Conservation (phyloP, 1,140 invertebrate genomes). For the Papilio polyxenes region DNA sequence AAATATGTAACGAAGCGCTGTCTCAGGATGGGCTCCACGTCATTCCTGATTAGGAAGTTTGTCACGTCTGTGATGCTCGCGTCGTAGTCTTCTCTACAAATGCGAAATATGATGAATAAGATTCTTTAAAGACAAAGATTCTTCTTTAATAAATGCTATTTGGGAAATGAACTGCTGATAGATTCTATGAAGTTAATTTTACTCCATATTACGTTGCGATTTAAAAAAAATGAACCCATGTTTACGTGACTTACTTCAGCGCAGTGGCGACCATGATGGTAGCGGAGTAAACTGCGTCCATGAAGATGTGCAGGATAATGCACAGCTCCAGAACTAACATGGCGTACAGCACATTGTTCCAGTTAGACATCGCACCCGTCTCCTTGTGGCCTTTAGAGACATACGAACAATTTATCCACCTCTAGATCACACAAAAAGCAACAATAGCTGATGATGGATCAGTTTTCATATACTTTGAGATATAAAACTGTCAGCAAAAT, state of each 20-base stretch:
- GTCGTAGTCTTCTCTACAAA: slow-evolving; percentile 62
- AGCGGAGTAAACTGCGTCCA: slow-evolving; percentile 69
- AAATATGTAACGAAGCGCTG: slow-evolving; percentile 65
- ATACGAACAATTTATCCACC: not conserved
- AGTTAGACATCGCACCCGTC: slow-evolving; percentile 46
- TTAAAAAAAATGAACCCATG: not conserved
- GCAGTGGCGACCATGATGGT: slow-evolving; percentile 70
- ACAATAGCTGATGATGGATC: too few species aligned
- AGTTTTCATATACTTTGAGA: not conserved
- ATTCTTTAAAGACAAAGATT: too few species aligned
- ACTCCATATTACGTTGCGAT: not conserved
- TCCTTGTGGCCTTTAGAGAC: slow-evolving; percentile 55
- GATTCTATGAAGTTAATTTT: too few species aligned
- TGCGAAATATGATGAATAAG: not conserved
- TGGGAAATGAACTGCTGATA: too few species aligned
- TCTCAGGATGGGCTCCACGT: slow-evolving; percentile 57
- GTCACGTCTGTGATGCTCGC: slow-evolving; percentile 58
- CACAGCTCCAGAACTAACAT: slow-evolving; percentile 64
- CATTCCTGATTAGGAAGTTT: slow-evolving; percentile 58
- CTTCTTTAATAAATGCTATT: too few species aligned
- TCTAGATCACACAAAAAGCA: too few species aligned
- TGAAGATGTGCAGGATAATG: slow-evolving; percentile 62
- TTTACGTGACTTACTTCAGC: slow-evolving; percentile 47
- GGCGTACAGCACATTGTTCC: slow-evolving; percentile 54
- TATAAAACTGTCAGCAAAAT: not conserved